Evolutionary conservation across 2,888 invertebrate genomes (phyloP).

Genomic region (Spisula subtruncata): DNA sequence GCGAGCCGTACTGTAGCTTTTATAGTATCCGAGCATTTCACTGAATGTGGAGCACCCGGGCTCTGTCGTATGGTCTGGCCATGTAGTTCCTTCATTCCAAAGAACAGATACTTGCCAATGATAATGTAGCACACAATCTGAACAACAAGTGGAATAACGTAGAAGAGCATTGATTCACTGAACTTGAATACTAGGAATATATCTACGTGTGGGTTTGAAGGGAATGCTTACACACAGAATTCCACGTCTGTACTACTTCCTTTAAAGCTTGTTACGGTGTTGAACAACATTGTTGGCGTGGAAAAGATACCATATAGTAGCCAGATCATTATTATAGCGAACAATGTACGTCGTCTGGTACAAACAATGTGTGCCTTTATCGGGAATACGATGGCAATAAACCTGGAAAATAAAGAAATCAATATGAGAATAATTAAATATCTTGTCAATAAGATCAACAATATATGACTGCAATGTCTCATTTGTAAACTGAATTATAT

Average conservation of each 20-base stretch:
- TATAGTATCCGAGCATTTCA: conserved; percentile 81
- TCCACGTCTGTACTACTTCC: conserved; percentile 70
- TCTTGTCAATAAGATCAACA: no score
- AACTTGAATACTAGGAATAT: conserved; percentile 84
- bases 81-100: conserved; percentile 84
- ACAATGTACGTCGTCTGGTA: conserved; percentile 83
- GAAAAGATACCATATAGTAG: conserved; percentile 82
- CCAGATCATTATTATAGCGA: conserved; percentile 86
- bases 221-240: conserved; percentile 85
- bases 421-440: not conserved
- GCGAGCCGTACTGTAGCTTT: no score
- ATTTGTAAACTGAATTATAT: no score
- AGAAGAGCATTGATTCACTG: conserved; percentile 86
- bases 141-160: conserved; percentile 86
- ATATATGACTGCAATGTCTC: no score
- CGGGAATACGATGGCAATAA: conserved; percentile 84
- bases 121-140: conserved; percentile 86
- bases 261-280: conserved; percentile 77
- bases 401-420: conserved; percentile 82
- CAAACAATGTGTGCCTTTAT: conserved; percentile 87
- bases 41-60: conserved; percentile 70
- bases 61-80: conserved; percentile 72
- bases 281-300: conserved; percentile 86
- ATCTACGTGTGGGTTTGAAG: conserved; percentile 72
- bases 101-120: conserved; percentile 86